These are phyloP conservation scores for Axis porcinus DNA, from an alignment of 2,113 vertebrate genomes.

Conservation along the genomic window DNA sequence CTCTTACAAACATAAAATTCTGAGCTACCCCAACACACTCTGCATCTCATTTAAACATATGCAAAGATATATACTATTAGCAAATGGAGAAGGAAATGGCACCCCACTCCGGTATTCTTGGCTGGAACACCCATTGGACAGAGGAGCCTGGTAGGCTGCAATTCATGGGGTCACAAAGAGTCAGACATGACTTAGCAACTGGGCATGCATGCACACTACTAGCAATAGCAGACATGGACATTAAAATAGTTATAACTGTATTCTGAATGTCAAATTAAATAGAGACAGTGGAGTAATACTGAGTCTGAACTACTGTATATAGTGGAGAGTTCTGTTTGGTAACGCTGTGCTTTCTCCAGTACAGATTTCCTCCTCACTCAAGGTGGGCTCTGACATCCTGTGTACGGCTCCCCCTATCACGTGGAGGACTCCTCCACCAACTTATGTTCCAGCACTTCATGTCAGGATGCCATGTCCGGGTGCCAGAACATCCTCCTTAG, in stretches of 20 bases:
- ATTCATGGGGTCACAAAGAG: not conserved
- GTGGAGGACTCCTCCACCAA: not conserved
- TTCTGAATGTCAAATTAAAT: not conserved
- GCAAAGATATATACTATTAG: not conserved
- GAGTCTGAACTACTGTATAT: not conserved
- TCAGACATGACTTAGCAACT: not conserved
- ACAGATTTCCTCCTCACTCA: not conserved
- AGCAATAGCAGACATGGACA: not conserved
- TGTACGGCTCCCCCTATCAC: accelerated
- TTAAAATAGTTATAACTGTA: not conserved
- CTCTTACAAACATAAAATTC: not conserved
- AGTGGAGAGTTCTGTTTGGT: not conserved
- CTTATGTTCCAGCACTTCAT: not conserved
- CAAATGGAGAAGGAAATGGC: not conserved
- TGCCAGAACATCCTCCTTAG: not conserved
- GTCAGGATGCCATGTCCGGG: not conserved
- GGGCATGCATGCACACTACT: not conserved
- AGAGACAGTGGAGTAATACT: not conserved
- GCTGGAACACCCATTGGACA: not conserved
- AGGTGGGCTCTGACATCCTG: not conserved
- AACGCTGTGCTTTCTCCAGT: not conserved
- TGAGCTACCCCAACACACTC: not conserved
- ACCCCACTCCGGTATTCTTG: not conserved
- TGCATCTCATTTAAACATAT: not conserved
- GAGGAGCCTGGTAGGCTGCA: not conserved